These are phyloP conservation scores for Pseudochirops cupreus DNA, from an alignment of 2,797 vertebrate genomes.

Conservation along the genomic window DNA sequence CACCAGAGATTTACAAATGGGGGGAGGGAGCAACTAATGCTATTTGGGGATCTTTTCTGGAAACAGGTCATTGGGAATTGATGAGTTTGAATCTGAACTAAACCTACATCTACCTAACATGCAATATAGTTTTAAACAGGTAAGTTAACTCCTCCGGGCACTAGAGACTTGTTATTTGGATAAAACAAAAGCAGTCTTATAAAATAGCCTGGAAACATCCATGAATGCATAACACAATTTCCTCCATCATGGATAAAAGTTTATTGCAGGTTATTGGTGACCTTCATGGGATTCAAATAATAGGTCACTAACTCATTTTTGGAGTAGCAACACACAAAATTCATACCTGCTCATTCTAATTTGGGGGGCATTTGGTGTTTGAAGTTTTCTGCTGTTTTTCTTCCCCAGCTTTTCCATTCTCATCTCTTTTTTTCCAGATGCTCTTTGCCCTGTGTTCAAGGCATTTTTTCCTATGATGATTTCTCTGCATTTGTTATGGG, in stretches of 20 bases:
- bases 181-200: not conserved
- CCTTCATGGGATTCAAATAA: not conserved
- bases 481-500: too few species aligned
- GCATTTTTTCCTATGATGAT: too few species aligned
- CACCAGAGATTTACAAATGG: too few species aligned
- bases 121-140: not conserved
- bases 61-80: slow-evolving; percentile 8
- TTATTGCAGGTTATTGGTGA: not conserved
- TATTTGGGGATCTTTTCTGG: slow-evolving; percentile 4
- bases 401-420: too few species aligned
- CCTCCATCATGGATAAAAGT: not conserved
- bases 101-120: not conserved
- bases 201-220: not conserved
- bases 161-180: not conserved
- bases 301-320: not conserved
- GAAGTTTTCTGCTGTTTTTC: too few species aligned
- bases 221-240: not conserved
- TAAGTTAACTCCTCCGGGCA: not conserved
- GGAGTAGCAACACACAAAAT: not conserved
- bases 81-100: not conserved
- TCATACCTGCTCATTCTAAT: not conserved
- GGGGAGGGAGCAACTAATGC: not conserved
- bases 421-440: too few species aligned
- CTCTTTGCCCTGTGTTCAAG: too few species aligned
- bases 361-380: too few species aligned